Base-by-base conservation (phyloP, 2,797 vertebrate species). In the Hipposideros larvatus region DNA sequence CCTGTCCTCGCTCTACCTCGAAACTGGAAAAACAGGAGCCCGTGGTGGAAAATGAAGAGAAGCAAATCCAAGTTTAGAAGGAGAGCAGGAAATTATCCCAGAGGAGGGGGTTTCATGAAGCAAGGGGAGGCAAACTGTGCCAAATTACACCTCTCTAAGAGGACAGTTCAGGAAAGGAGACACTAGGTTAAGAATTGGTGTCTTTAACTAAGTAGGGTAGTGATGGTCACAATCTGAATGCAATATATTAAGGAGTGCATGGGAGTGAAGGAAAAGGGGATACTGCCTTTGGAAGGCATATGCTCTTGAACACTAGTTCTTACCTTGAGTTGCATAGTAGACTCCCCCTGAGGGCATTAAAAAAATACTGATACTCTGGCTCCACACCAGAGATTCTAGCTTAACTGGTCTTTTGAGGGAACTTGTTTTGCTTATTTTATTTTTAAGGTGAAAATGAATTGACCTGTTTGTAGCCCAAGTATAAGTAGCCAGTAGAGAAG, bases 1-100 rank as follows among this genome's bases (percentile, higher is more conserved):
- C 96, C 96, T 96, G 96, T 97, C 95, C 96, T 98, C 65, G 82
- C 63, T 74, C 90, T 24, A 95, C 90, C 87, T 84, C 93, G 5
- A 86, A 91, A 96, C 85, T 95, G 83, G 85, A 95, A 96, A 96
- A 97, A 95, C 96, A 97, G 95, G 91, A 97, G 94, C 55, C 74
- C 53, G 51, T 84, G 66, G 80, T 94, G 86, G 94, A 96, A 96
- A 97, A 96, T 77, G 66, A 96, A 73, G 82, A 97, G 57, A 94
- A 97, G 26, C 59, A 19, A 37, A 55, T 95, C 82, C 96, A 96
- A 96, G 24, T 96, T 80, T 59, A 92, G 57, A 94, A 96, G 87
- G 79, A 93, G 96, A 74, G 85, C 84, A 95, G 96, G 73, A 95
- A 94, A 95, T 74, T 53, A 61, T 92, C 46, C 71, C 55, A 88